phyloP scores from a whole-genome alignment of 2,888 invertebrate genomes.

The Patella depressa region DNA sequence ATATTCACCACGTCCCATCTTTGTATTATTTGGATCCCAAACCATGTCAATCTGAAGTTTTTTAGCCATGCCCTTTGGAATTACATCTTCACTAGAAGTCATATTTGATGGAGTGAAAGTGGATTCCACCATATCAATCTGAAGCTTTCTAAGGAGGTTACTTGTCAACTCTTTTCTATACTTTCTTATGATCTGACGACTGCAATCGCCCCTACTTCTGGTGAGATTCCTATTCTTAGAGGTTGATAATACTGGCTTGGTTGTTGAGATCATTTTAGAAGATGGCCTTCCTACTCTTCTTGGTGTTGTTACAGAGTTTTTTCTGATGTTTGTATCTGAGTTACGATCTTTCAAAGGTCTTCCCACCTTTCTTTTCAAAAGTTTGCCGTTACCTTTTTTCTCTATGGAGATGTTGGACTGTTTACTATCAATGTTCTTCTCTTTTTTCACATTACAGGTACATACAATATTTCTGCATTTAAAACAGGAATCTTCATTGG shows the following conservation, averaged over 20 bases:
- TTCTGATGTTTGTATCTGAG: too few relatives aligned
- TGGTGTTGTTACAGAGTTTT: too few relatives aligned
- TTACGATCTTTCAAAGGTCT: neutral
- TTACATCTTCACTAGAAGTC: neutral
- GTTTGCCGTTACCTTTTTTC: neutral
- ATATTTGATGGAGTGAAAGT: neutral
- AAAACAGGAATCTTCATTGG: neutral
- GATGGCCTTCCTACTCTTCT: too few relatives aligned
- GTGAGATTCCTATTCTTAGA: neutral
- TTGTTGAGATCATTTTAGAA: neutral
- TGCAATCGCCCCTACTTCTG: neutral
- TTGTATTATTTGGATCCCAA: neutral
- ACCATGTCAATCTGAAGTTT: neutral
- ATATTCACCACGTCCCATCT: neutral
- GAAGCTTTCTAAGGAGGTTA: neutral
- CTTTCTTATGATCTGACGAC: neutral
- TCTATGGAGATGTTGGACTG: neutral
- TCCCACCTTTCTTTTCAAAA: neutral
- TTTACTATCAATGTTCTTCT: neutral
- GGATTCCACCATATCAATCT: slow-evolving; percentile 1
- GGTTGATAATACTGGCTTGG: neutral
- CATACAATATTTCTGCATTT: neutral
- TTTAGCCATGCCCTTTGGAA: neutral
- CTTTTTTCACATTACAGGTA: neutral
- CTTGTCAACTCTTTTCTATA: neutral